Conservation (phyloP, 2,113 vertebrate genomes). For the Lasiurus cinereus region DNA sequence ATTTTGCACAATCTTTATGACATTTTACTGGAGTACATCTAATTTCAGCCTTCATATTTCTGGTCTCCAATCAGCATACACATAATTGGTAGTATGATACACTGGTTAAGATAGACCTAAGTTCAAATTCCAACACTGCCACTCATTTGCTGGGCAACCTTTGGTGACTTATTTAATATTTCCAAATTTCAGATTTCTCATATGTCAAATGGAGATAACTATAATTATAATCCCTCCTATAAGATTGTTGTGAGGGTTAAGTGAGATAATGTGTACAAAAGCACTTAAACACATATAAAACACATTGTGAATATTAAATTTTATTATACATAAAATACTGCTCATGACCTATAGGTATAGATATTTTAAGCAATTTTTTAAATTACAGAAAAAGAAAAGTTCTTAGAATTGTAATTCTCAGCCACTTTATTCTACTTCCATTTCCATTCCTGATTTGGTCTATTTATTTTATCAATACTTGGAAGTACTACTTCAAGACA, state of each 20-base stretch:
- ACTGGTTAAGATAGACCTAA: background rate
- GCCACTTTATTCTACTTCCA: background rate
- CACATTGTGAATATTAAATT: background rate
- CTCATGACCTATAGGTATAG: background rate
- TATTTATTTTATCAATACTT: constrained; percentile 24
- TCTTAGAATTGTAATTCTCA: constrained; percentile 13
- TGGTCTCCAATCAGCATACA: background rate
- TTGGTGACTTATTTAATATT: constrained; percentile 40
- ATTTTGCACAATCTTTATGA: constrained; percentile 30
- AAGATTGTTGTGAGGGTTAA: background rate
- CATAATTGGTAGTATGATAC: background rate
- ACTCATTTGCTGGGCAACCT: constrained; percentile 13
- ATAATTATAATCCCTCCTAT: background rate
- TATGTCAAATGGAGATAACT: constrained; percentile 47
- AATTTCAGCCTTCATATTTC: background rate
- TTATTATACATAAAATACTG: constrained; percentile 17
- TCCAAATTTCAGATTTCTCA: constrained; percentile 16
- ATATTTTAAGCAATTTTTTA: constrained; percentile 55
- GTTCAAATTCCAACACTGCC: background rate
- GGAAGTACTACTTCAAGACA: background rate
- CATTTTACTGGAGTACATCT: background rate
- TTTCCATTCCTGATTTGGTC: constrained; percentile 2
- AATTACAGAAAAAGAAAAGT: constrained; percentile 27
- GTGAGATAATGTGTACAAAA: background rate
- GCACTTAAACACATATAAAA: constrained; percentile 23